Base-by-base conservation (phyloP, 1,140 invertebrate genomes). In the Pomacea maculata region DNA sequence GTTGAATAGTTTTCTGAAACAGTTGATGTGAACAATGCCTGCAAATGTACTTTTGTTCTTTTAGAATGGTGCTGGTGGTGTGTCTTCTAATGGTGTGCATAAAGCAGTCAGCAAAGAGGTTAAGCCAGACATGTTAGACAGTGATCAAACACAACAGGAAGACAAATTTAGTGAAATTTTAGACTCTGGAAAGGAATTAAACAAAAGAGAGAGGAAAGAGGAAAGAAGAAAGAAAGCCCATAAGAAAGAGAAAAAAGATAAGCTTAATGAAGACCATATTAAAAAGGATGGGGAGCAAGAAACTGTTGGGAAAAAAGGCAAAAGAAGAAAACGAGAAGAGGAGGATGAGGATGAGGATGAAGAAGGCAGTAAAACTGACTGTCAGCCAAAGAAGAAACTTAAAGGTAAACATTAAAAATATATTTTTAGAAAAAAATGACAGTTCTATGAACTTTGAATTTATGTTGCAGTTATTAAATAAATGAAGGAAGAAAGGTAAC, bases 161-260 rank as follows among this genome's bases (percentile, higher is more conserved):
- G 67, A 19, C 65, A 70, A 65, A 57, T 65, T 64, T 63, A 64
- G 80, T 54, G 61, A 80, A 17, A 34, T 52, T 25, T 57, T 9
- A 64, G 71, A 82, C 55, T 73, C 29, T n/a, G 79, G 83, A 80
- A 79, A 74, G 75, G 80, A 71, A 63, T 34, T 75, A 67, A 83
- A 77, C 67, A 78, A 84, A 34, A 82, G 71, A 78, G 61, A 65
- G 64, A 72, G 64, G 34, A 82, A 78, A 75, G 21, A 81, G 17
- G 81, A 86, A 76, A 82, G 83, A 74, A 84, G 83, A 70, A 84
- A 87, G 72, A 82, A 79, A 73, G 79, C 78, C 57, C 63, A 80
- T 15, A 78, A 78, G 65, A 81, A 78, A 68, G 77, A 82, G 76
- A 80, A 83, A 52, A 78, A 76, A 34, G 65, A 80, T 63, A 70